Evolutionary conservation across 2,888 invertebrate species (phyloP).

Genomic region (Agonum fuliginosum): DNA sequence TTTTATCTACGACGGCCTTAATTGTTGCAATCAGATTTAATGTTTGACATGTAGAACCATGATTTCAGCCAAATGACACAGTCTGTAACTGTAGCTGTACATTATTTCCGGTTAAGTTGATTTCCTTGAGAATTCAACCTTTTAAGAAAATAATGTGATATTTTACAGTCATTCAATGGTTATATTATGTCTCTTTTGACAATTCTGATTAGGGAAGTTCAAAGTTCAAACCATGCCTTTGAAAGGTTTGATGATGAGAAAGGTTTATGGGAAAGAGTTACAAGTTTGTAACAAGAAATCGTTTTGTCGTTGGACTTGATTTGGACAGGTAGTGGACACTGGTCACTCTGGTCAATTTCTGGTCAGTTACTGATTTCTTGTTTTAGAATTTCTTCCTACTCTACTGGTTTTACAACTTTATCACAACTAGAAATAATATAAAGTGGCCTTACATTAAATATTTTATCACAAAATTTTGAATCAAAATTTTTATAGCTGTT

Average conservation of each 20-base stretch:
- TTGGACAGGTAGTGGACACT: slow-evolving; percentile 23
- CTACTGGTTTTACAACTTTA: neutral
- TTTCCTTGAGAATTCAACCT: no score
- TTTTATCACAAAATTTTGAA: no score
- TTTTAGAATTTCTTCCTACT: slow-evolving; percentile 17
- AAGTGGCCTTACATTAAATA: no score
- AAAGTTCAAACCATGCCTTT: slow-evolving; percentile 17
- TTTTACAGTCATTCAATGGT: no score
- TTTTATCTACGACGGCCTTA: no score
- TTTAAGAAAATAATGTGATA: no score
- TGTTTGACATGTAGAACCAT: no score
- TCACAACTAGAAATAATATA: slow-evolving; percentile 23
- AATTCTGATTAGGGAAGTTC: slow-evolving; percentile 3
- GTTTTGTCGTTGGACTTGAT: neutral
- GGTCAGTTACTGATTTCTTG: slow-evolving; percentile 21
- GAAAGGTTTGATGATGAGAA: neutral
- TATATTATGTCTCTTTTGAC: neutral
- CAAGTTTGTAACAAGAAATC: neutral
- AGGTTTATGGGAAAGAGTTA: slow-evolving; percentile 30
- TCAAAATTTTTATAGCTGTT: no score
- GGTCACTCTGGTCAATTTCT: slow-evolving; percentile 25
- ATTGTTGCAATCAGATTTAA: no score
- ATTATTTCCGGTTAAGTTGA: no score
- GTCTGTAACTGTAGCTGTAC: no score
- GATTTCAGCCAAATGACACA: no score